Evolutionary conservation across 2,113 vertebrate genomes (phyloP), one percentile per base, ranked within the genome.

Genomic region (Galemys pyrenaicus): DNA sequence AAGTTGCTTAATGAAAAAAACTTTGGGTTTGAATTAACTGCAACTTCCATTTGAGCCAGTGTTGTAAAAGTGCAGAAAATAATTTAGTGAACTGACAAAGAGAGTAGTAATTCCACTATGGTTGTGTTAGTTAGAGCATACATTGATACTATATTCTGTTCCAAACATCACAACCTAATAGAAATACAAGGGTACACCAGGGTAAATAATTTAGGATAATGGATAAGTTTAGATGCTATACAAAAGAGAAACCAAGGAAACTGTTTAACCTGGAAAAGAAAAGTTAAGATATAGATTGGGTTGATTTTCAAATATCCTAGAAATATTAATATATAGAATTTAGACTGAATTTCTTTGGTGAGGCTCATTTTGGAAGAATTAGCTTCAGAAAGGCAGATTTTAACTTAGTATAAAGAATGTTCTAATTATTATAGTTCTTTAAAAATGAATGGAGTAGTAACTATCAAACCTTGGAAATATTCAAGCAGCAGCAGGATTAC

Each of bases 31-130:
- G 62, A 94, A 73, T 60, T 93, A 13, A 89, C 26, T 85, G 12
- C 24, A 85, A 56, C 30, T 80, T 92, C 44, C 17, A 15, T 84
- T 83, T 79, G 44, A 84, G 56, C 35, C 51, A 67, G 13, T 30
- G 3, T 73, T 73, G 15, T 70, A 87, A 96, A 95, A 84, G 82
- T 91, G 35, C 41, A 91, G n/a, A 93, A 93, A 94, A 87, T 91
- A 87, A 71, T 65, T 82, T 81, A 84, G n/a, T 91, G 82, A 89
- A 64, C 5, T 4, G 89, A 68, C 41, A 91, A 84, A 94, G 56
- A 16, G 87, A 92, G 39, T 94, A 79, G 82, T 77, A 74, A 17
- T 39, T 19, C 28, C 20, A 89, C 41, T 74, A 3, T 91, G 67
- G 4, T 74, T 65, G 2, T 89, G 44, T 83, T 74, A 58, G 41